phyloP scores from a whole-genome alignment of 2,797 vertebrate genomes.

The Carcharodon carcharias region DNA sequence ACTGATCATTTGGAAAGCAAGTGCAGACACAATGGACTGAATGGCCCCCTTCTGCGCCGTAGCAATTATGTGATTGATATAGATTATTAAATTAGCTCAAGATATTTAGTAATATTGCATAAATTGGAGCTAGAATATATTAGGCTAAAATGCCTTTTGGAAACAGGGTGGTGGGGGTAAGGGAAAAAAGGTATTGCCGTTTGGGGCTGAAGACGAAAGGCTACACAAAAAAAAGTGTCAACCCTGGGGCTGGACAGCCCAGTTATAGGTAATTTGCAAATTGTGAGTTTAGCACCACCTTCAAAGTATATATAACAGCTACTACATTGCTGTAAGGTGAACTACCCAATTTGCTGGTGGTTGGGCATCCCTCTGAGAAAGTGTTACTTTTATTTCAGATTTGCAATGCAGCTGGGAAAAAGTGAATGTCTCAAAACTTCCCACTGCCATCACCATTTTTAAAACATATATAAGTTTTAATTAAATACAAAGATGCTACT shows the following conservation, averaged over 20 bases:
- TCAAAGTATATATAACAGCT: not conserved
- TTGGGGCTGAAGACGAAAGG: not conserved
- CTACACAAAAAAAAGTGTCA: not conserved
- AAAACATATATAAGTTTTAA: not conserved
- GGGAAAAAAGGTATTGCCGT: not conserved
- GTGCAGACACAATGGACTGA: too few relatives aligned
- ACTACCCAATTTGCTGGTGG: too few relatives aligned
- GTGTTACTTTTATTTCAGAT: not conserved
- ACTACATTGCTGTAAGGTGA: not conserved
- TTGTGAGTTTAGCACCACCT: not conserved
- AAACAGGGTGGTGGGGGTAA: not conserved
- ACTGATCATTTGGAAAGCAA: too few relatives aligned
- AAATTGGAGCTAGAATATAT: not conserved
- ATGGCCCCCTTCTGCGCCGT: too few relatives aligned
- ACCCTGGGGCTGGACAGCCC: not conserved
- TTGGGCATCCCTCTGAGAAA: not conserved
- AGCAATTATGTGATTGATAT: not conserved
- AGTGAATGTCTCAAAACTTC: not conserved
- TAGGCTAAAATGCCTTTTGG: not conserved
- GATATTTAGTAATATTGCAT: not conserved
- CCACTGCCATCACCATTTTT: not conserved
- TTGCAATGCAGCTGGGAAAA: not conserved
- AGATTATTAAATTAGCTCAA: not conserved
- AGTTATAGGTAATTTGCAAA: not conserved
- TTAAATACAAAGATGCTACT: not conserved